Evolutionary conservation across 2,888 invertebrate genomes (phyloP).

Genomic region (Nemapogon koenigi): DNA sequence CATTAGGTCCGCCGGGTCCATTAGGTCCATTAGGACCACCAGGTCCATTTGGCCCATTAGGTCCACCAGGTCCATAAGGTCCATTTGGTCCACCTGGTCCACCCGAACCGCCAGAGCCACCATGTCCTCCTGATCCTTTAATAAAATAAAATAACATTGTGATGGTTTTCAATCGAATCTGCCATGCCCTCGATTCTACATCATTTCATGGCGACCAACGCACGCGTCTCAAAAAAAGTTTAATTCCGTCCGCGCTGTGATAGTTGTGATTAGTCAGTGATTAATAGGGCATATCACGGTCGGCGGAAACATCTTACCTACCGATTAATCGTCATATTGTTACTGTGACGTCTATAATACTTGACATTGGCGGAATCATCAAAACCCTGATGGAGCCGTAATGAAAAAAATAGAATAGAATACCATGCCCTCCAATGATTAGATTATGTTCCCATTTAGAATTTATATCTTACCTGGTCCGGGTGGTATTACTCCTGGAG

Average conservation of each 20-base stretch:
- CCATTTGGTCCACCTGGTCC: slow-evolving; percentile 26
- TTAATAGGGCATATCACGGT: no score
- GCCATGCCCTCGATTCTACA: no score
- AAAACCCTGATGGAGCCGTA: no score
- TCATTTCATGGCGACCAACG: background rate
- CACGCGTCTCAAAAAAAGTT: background rate
- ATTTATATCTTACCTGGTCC: slow-evolving; percentile 27
- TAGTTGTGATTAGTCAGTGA: no score
- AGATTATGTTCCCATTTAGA: slow-evolving; percentile 8
- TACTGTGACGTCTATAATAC: no score
- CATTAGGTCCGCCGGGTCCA: slow-evolving; percentile 17
- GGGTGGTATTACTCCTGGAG: slow-evolving; percentile 35
- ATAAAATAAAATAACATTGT: no score
- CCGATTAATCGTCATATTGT: no score
- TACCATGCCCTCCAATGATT: no score
- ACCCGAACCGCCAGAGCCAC: slow-evolving; percentile 20
- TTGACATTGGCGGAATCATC: no score
- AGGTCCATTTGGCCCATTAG: slow-evolving; percentile 7
- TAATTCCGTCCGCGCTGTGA: background rate
- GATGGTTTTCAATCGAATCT: no score
- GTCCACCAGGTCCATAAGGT: slow-evolving; percentile 17
- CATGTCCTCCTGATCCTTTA: slow-evolving; percentile 19
- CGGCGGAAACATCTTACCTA: no score
- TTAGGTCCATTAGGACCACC: slow-evolving; percentile 22
- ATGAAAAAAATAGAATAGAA: no score